Evolutionary conservation across 2,888 invertebrate species (phyloP), one percentile per base, ranked within the genome.

Genomic region (Gymnosoma rotundatum): DNA sequence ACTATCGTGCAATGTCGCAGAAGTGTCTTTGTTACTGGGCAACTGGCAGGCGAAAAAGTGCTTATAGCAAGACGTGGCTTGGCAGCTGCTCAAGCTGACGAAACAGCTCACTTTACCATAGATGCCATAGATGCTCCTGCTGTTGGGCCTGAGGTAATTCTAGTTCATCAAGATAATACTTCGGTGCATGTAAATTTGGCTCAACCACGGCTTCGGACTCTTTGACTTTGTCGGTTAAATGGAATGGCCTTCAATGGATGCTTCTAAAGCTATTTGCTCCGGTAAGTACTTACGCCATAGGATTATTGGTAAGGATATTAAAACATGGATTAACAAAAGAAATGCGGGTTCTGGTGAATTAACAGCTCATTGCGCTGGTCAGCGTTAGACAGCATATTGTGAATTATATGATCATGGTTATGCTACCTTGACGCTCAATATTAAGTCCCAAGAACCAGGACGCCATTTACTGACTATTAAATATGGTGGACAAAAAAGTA

Each of bases 391-490:
- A 72, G 99, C 99, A 9, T 98, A 98, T 91, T 99, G 99, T 92
- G 99, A 99, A 92, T 94, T 99, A 6, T 98, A 98, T 91, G 99
- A 99, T 93, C 98, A 98, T 91, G 97, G 98, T 4, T 99, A 99
- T 93, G 99, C 99, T n/a, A 99, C 99, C 9, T 99, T 99, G 92
- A 97, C 97, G 0, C 93, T 99, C 74, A 97, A 97, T 92, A 97
- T 99, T 61, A 97, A 98, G 92, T 98, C 99, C 9, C 98, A 98
- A 92, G 99, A 99, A 92, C 95, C 98, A 32, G 99, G 99, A 21
- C 94, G 96, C 58, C 99, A 99, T 93, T 95, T 96, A 79, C 93
- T 99, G 61, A 98, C 97, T 86, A 96, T 99, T 87, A 99, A 99
- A 93, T 94, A 96, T 88, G 96, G 96, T n/a, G 97, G 97, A 5